Base-by-base conservation (phyloP, 2,888 invertebrate species). In the Luperina testacea region DNA sequence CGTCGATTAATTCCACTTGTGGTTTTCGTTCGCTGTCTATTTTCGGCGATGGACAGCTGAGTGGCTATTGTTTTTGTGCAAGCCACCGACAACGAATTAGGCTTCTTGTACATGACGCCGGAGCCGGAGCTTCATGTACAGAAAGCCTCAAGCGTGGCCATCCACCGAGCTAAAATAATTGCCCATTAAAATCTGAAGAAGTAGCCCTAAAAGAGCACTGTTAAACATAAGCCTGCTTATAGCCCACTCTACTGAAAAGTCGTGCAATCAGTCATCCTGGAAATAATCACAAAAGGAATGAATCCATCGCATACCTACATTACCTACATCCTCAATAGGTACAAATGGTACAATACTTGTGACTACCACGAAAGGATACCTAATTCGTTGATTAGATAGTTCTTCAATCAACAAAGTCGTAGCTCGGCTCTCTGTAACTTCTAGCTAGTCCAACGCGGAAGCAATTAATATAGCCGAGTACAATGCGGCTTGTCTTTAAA, bases 401-500 rank as follows among this genome's bases (percentile, higher is more conserved):
- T 81, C 53, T 71, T 63, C 57, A 59, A 72, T 48, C 61, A 45
- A 76, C 67, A 38, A n/a, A 71, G 24, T 70, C 7, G 51, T 45
- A 48, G 24, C 24, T 15, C 11, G 20, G 71, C 53, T 71, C 42
- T 64, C 24, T 72, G n/a, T 63, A 53, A 69, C 38, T 75, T 27
- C 45, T 9, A 17, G 57, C 45, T 9, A 15, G 57, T 68, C 59
- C 38, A 72, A 69, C 65, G 57, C 61, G 80, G 65, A 75, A 78
- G 69, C 67, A 67, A 84, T 78, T 72, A 75, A 67, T 78, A 72
- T 27, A 38, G 32, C 69, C 70, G 63, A 69, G 72, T 77, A 86
- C 79, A 82, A 82, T 80, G 80, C 73, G 64, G 68, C 77, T 76
- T 77, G 69, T 82, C 75, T 79, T 51, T 77, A 48, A 75, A 87